A percentile compares a stretch with the other conserved stretches of the same genome.
Conservation (phyloP, 2,797 vertebrate species). For the Emydoidea blandingii region DNA sequence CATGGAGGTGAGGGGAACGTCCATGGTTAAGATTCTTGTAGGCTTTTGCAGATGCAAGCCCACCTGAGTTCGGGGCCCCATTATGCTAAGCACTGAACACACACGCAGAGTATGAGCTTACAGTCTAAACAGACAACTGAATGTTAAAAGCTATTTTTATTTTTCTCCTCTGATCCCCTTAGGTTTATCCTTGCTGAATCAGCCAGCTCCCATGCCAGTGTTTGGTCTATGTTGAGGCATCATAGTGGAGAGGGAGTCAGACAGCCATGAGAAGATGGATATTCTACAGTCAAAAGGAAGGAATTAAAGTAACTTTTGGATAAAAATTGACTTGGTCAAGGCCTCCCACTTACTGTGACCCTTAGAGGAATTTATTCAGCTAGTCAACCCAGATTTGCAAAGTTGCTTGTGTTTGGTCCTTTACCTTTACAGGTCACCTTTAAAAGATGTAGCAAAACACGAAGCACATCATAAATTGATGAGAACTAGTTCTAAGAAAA, state of each 20-base stretch:
- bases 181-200: not conserved
- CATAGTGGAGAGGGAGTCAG: not conserved
- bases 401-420: not conserved
- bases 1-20: not conserved
- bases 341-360: not conserved
- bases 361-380: not conserved
- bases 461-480: constrained; percentile 74
- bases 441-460: constrained; percentile 57
- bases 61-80: not conserved
- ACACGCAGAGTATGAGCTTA: not conserved
- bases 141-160: not conserved
- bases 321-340: not conserved
- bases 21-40: not conserved
- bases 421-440: constrained; percentile 38
- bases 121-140: not conserved
- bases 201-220: not conserved
- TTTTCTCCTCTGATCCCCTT: not conserved
- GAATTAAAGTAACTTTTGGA: not conserved
- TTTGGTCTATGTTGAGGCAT: not conserved
- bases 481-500: constrained; percentile 64
- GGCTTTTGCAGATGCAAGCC: not conserved
- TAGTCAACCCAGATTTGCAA: not conserved
- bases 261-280: not conserved
- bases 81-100: not conserved
- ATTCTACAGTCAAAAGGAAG: not conserved